Conservation (phyloP, 2,888 invertebrate species). For the Lymantria monacha region DNA sequence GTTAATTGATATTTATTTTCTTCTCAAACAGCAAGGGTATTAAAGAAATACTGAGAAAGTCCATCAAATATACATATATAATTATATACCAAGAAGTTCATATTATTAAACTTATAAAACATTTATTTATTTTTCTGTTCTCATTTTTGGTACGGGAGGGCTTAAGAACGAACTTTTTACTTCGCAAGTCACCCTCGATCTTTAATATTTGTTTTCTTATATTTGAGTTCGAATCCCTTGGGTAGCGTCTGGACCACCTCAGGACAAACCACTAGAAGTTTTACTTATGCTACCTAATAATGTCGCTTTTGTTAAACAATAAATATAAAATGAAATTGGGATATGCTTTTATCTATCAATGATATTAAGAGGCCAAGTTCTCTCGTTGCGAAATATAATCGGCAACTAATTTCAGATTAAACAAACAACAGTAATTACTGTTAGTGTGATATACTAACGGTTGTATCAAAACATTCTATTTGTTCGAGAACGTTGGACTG, state of each 20-base stretch:
- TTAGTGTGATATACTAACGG: conserved; percentile 31
- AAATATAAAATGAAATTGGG: not conserved
- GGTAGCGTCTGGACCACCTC: conserved; percentile 9
- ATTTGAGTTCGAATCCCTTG: conserved; percentile 27
- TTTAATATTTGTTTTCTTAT: conserved; percentile 32
- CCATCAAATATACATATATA: too few species aligned
- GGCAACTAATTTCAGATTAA: conserved; percentile 48
- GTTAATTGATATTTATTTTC: too few species aligned
- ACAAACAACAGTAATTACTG: conserved; percentile 52
- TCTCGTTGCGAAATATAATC: conserved; percentile 36
- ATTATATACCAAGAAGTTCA: too few species aligned
- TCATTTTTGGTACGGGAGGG: not conserved
- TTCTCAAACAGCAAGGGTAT: too few species aligned
- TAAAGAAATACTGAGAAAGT: too few species aligned
- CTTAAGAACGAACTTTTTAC: conserved; percentile 24
- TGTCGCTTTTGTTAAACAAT: conserved; percentile 14
- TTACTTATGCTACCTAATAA: conserved; percentile 7
- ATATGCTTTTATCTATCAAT: conserved; percentile 31
- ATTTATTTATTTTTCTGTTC: too few species aligned
- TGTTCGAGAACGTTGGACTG: conserved; percentile 25
- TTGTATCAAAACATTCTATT: conserved; percentile 33
- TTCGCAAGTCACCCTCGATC: conserved; percentile 22
- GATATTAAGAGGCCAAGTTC: conserved; percentile 40
- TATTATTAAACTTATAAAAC: too few species aligned
- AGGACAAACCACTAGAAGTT: conserved; percentile 14